Evolutionary conservation across 2,797 vertebrate genomes (phyloP), one percentile per base, ranked within the genome.

Genomic region (Chaetophractus vellerosus): DNA sequence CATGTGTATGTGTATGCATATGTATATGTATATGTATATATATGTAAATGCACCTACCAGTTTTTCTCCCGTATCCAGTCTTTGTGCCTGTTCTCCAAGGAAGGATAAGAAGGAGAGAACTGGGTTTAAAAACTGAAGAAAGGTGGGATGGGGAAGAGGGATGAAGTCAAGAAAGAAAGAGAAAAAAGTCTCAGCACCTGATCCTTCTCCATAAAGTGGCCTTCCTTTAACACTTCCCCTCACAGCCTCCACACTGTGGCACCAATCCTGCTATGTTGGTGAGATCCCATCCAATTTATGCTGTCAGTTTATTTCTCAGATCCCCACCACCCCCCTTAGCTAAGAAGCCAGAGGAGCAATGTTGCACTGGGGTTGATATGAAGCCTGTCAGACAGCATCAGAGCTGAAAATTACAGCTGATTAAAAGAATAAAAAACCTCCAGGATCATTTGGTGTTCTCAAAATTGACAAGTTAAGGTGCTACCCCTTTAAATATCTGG

Each of bases 361-460:
- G 75, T 79, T 91, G 80, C 93, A 84, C 75, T 0, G 75, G 93
- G 83, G 85, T 88, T 89, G 92, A 95, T 86, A 96, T 93, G 95
- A 96, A 96, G 95, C 93, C 95, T 98, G 97, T 97, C 97, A 97
- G 90, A 78, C 45, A 91, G 97, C 97, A 97, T 96, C 94, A 94
- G 96, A 96, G 94, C 95, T 97, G 96, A 97, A 98, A 97, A 97
- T 96, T 93, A 96, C 92, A 97, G 94, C 96, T 95, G 95, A 97
- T 97, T 97, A 97, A 97, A 95, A 88, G 92, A 96, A 96, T 94
- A 92, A 96, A 94, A 92, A 92, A 92, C 85, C 94, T 94, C 79
- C 31, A 87, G 88, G 79, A 96, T 98, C 93, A 82, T 93, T 96
- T 88, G 72, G 79, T 93, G 63, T 57, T 96, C 96, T 94, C 21